Evolutionary conservation across 53 echinoderm and acorn worm genomes (phyloP).

Genomic region (Echinarachnius parma): DNA sequence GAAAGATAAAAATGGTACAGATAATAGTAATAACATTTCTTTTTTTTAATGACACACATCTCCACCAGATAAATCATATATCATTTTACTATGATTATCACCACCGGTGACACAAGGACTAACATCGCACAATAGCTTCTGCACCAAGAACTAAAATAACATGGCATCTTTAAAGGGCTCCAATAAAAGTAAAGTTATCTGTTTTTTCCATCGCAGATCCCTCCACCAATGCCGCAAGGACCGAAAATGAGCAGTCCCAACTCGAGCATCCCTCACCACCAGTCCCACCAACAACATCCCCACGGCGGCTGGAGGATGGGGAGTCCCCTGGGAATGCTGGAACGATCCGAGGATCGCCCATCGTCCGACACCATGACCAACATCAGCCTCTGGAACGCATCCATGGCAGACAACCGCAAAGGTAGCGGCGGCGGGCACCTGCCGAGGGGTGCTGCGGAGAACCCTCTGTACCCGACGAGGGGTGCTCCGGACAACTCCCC

Average conservation of each 20-base stretch:
- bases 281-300: constrained; percentile 30
- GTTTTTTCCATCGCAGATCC: constrained; percentile 18
- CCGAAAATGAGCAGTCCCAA: constrained; percentile 15
- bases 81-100: too few relatives aligned
- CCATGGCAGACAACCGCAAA: not conserved
- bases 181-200: not conserved
- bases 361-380: constrained; percentile 34
- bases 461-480: too few relatives aligned
- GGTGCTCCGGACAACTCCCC: not conserved
- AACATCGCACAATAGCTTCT: too few relatives aligned
- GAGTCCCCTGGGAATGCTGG: not conserved
- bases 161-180: not conserved
- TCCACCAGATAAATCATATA: too few relatives aligned
- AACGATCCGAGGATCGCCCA: constrained; percentile 23
- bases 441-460: not conserved
- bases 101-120: too few relatives aligned
- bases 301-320: constrained; percentile 16
- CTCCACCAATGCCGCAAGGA: constrained; percentile 33
- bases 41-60: too few relatives aligned
- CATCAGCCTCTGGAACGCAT: constrained; percentile 39
- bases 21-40: too few relatives aligned
- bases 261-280: constrained; percentile 14
- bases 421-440: not conserved
- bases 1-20: too few relatives aligned
- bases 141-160: not conserved